Evolutionary conservation across 1,140 invertebrate genomes (phyloP), one percentile per base, ranked within the genome.

Genomic region (Drosophila asahinai): DNA sequence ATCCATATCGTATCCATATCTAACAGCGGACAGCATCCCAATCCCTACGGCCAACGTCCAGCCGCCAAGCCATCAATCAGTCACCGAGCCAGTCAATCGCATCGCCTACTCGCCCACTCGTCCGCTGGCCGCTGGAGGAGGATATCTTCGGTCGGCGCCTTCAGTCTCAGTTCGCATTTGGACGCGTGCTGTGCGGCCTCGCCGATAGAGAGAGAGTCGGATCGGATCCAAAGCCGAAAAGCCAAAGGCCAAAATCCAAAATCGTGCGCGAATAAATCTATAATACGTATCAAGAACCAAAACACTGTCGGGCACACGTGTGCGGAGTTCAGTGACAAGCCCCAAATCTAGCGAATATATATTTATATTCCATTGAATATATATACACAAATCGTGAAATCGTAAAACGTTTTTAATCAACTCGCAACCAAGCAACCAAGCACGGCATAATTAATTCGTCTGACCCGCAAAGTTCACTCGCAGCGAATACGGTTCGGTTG

Each of bases 101-200:
- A 49, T 71, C 62, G 62, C 57, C 19, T 22, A 22, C 19, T 67
- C 57, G 80, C 80, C 74, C 81, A 84, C 81, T 79, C 67, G 72
- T 55, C 38, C 30, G 40, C 65, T 71, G 25, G 48, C 22, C 55
- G 68, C 83, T 67, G 65, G 67, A 75, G 73, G 86, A 87, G 84
- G 84, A 87, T 87, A 87, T 89, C 84, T 89, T 89, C 73, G 72
- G 80, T 75, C 84, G 83, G 77, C 74, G 68, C 75, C 75, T 87
- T 90, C 71, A 87, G 83, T 86, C 82, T 87, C 86, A 87, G 86
- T 87, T 87, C 77, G 86, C 81, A 89, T 87, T 87, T 90, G 81
- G 81, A 87, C 86, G 84, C 83, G 83, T 86, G 83, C 83, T 87
- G 63, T 87, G 76, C 86, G 81, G 84, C 71, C 67, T 81, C 74